phyloP scores from a whole-genome alignment of 2,888 invertebrate species.

The Theretra japonica region DNA sequence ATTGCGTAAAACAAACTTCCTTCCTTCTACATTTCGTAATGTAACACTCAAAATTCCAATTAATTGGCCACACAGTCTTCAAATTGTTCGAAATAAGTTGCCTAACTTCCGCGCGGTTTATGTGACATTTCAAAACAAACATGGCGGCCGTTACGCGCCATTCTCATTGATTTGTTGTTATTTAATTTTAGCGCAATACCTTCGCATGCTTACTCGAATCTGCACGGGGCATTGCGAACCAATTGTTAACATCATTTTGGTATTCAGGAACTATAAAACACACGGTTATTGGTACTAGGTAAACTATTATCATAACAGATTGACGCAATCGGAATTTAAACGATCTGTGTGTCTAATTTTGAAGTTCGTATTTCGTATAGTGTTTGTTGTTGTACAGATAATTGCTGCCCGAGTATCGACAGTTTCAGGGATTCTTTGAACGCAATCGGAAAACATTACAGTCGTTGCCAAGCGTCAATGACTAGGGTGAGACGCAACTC shows the following conservation, averaged over 20 bases:
- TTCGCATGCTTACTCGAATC: background rate
- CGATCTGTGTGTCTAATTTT: background rate
- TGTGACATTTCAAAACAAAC: slow-evolving; percentile 24
- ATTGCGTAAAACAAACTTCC: background rate
- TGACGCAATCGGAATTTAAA: background rate
- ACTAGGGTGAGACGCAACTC: background rate
- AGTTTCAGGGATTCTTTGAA: background rate
- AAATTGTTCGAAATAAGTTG: background rate
- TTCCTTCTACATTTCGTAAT: background rate
- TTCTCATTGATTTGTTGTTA: slow-evolving; percentile 20
- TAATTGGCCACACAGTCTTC: background rate
- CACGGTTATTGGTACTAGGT: no score
- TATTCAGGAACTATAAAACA: background rate
- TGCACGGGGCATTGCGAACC: background rate
- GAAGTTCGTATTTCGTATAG: background rate
- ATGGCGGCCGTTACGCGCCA: slow-evolving; percentile 16
- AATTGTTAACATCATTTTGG: background rate
- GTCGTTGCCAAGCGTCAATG: background rate
- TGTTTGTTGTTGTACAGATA: background rate
- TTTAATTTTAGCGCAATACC: slow-evolving; percentile 8
- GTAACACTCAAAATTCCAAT: background rate
- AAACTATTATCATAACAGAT: background rate
- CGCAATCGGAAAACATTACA: background rate
- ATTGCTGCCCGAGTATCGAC: background rate
- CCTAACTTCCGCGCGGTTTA: background rate